These are phyloP conservation scores for Cerastis leucographa DNA, from an alignment of 2,888 invertebrate species.

Conservation along the genomic window DNA sequence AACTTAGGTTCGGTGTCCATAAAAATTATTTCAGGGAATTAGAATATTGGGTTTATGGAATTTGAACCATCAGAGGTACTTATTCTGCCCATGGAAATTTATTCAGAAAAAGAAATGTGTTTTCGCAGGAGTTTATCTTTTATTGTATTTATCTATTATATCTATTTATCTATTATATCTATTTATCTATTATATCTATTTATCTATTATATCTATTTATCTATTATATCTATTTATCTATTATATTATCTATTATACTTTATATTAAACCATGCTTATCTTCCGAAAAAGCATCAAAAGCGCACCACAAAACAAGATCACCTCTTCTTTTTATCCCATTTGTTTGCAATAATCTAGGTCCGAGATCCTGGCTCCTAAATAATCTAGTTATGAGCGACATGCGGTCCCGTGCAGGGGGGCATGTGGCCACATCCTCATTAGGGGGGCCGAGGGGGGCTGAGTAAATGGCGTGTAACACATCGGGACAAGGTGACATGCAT, in stretches of 20 bases:
- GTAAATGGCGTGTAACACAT: conserved; percentile 83
- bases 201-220: too few relatives aligned
- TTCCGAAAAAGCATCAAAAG: too few relatives aligned
- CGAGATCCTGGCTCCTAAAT: conserved; percentile 65
- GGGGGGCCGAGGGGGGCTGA: conserved; percentile 75
- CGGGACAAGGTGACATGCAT: conserved; percentile 79
- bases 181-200: too few relatives aligned
- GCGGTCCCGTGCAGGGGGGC: conserved; percentile 69
- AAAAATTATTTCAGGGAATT: conserved; percentile 14
- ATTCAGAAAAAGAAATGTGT: not conserved
- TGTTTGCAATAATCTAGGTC: conserved; percentile 67
- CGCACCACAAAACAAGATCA: not conserved
- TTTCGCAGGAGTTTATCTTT: too few relatives aligned
- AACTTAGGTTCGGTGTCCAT: conserved; percentile 22
- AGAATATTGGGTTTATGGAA: conserved; percentile 6
- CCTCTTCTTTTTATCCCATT: conserved; percentile 41
- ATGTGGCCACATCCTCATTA: conserved; percentile 84
- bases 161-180: too few relatives aligned
- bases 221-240: too few relatives aligned
- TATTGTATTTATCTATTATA: too few relatives aligned
- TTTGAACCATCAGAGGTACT: not conserved
- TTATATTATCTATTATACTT: too few relatives aligned
- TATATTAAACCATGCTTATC: not conserved
- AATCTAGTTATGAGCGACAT: conserved; percentile 75
- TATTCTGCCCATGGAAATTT: not conserved